phyloP scores from a whole-genome alignment of 2,113 vertebrate genomes.

The Hyperoodon ampullatus region DNA sequence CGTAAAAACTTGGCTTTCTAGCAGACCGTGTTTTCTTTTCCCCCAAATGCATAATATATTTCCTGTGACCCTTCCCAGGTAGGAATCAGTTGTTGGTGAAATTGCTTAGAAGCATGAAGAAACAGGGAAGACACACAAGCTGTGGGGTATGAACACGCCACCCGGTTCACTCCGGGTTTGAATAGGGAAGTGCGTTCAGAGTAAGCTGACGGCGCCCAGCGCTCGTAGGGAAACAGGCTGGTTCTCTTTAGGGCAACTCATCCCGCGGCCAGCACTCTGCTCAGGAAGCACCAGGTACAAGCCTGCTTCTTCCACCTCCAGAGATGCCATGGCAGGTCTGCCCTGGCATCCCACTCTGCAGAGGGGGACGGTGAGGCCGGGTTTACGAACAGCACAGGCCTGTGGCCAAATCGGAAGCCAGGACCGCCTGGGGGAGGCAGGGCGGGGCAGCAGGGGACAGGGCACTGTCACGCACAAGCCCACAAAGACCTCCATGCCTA shows the following conservation, averaged over 20 bases:
- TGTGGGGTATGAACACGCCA: neutral
- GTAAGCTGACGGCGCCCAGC: neutral
- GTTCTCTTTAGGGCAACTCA: rapidly evolving
- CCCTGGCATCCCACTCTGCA: neutral
- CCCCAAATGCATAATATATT: neutral
- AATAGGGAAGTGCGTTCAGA: rapidly evolving
- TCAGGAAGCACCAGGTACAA: neutral
- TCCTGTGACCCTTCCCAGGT: neutral
- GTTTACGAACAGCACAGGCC: no score
- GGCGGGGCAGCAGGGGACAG: rapidly evolving
- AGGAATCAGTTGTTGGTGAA: neutral
- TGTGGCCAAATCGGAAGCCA: neutral
- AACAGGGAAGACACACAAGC: neutral
- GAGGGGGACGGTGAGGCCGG: neutral
- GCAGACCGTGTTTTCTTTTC: neutral
- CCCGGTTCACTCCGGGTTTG: neutral
- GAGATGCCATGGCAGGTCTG: rapidly evolving
- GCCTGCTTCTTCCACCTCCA: no score
- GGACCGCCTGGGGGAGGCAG: neutral
- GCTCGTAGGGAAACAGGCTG: neutral
- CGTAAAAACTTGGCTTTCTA: neutral
- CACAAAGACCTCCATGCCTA: rapidly evolving
- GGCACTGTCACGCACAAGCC: rapidly evolving
- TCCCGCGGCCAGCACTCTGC: neutral
- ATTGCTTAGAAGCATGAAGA: neutral